Evolutionary conservation across 2,113 vertebrate species (phyloP), one percentile per base, ranked within the genome.

Genomic region (Menidia beryllina): DNA sequence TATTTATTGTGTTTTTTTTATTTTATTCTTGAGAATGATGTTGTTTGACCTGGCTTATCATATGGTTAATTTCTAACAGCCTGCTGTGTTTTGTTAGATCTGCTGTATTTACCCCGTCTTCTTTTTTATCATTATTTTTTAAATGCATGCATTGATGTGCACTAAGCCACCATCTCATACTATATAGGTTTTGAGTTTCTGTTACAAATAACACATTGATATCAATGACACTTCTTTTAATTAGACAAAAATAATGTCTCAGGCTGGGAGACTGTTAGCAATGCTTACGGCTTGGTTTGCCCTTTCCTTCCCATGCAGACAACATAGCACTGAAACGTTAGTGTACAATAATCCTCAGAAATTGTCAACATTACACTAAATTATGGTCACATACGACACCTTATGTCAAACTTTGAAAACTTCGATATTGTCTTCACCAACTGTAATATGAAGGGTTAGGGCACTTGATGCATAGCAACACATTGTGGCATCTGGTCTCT

Each of bases 391-490:
- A 69, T 41, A 74, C 51, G 55, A 64, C 39, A 69, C 52, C 25
- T 34, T 8, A 80, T 77, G 55, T 75, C 63, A 69, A n/a, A n/a
- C n/a, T 66, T 53, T 86, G 79, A 54, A 57, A 53, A 80, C 76
- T 80, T 74, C 64, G 34, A 82, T 77, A 62, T 67, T 41, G 69
- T 77, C 34, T 52, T 61, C 58, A 36, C 30, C 78, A 53, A 66
- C 69, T 84, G 36, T 53, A 45, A 91, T 79, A 83, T 89, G 73
- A 86, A 75, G 74, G 77, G 52, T 74, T 58, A 72, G 73, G 82
- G 26, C 54, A 69, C 77, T 60, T 83, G 86, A 88, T 79, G 82
- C 85, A 87, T 81, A 82, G 79, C 81, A 83, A 89, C 86, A 61
- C 45, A 61, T 55, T n/a, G 54, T 89, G 88, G 89, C 81, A 85